Percentiles rank a stretch among this genome's conserved stretches.
phyloP scores from a whole-genome alignment of 2,888 invertebrate genomes.

The Dendrolimus pini region DNA sequence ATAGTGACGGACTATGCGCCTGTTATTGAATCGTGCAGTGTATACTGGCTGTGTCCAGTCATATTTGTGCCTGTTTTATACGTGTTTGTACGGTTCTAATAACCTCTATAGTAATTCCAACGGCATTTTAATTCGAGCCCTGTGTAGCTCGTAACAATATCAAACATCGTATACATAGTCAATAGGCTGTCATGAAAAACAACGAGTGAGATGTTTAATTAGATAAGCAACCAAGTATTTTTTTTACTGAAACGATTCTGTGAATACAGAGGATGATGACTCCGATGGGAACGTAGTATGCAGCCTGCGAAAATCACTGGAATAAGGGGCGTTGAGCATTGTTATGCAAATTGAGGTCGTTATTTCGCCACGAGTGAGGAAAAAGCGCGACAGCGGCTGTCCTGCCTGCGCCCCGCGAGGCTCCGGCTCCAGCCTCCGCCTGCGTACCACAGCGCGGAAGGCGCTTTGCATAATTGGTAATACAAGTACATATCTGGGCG shows the following conservation, averaged over 20 bases:
- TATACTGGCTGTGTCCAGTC: too few species aligned
- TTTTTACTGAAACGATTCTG: conserved; percentile 43
- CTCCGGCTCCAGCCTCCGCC: conserved; percentile 24
- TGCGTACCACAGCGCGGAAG: conserved; percentile 61
- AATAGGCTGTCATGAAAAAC: too few species aligned
- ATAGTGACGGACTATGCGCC: too few species aligned
- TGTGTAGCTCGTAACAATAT: too few species aligned
- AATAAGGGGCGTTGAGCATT: conserved; percentile 74
- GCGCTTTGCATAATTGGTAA: conserved; percentile 74
- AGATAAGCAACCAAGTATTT: not conserved
- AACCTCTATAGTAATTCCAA: too few species aligned
- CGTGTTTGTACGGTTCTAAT: too few species aligned
- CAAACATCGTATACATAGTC: too few species aligned
- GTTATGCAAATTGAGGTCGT: conserved; percentile 77
- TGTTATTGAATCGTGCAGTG: too few species aligned
- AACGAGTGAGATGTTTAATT: too few species aligned
- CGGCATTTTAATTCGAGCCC: too few species aligned
- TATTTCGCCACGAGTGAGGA: conserved; percentile 74
- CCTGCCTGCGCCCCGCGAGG: conserved; percentile 37
- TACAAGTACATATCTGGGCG: conserved; percentile 50
- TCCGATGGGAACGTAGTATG: conserved; percentile 58
- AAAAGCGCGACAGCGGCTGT: conserved; percentile 67
- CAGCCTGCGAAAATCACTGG: conserved; percentile 67
- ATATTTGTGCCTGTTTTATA: too few species aligned
- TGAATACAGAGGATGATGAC: conserved; percentile 54